Base-by-base conservation (phyloP, 92 coral and sea anemone species). In the Desmophyllum pertusum region DNA sequence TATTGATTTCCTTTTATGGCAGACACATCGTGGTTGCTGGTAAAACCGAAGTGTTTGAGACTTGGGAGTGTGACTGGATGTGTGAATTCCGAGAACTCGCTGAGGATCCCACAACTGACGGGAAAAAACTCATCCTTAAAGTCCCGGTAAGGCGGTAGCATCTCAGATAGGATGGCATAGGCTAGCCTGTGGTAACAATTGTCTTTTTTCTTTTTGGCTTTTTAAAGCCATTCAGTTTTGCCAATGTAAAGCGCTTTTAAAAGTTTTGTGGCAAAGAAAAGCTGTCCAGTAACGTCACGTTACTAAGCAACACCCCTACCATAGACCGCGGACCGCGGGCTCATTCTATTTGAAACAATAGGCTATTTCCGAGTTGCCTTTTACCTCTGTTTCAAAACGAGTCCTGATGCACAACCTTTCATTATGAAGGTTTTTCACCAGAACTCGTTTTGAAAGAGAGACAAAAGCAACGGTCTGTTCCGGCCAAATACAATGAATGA, bases 1-100 rank as follows among this genome's bases (percentile, higher is more conserved):
- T 25, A 19, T 65, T 59, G 15, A 59, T 25, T 23, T 59, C 33
- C 43, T 36, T n/a, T n/a, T n/a, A n/a, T 81, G 23, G 39, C 90
- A 96, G 99, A 77, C 96, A 92, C 88, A 89, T 94, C 67, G 73
- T 94, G 23, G 95, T 94, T 15, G 95, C 90, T 19, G 98, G 98
- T 35, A 90, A 87, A 86, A 75, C 90, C 41, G 98, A 94, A 66
- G 95, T 94, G 40, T 94, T 94, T 73, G 95, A 90, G 30, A 88
- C 93, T 42, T 96, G 95, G 91, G 93, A 96, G 42, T 81, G 89
- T 84, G 92, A 86, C 62, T 96, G 98, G 98, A 83, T 73, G 43
- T 96, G 99, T 51, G 78, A 57, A 30, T 88, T 93, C 62, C 35
- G 76, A 9, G 98, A 96, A 29, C 89, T 96, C 11, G 37, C 87